These are phyloP conservation scores for Gopherus evgoodei DNA, from an alignment of 2,113 vertebrate genomes.

Conservation along the genomic window DNA sequence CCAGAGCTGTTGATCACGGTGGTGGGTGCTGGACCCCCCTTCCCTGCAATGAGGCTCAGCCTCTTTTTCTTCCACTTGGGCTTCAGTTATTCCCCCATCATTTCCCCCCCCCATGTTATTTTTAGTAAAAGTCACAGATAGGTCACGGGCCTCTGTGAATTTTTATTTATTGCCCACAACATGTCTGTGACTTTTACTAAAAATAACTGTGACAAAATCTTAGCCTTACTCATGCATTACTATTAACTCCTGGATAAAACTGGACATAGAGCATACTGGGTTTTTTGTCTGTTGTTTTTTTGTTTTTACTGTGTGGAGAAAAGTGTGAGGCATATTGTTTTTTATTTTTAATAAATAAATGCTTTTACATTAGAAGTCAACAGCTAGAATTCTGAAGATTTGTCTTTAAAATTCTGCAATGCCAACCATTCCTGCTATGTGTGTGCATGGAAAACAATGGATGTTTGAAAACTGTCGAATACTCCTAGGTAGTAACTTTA, in stretches of 20 bases:
- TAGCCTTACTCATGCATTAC: conserved; percentile 4
- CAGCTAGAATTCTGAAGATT: neutral
- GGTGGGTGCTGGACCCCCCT: too few relatives aligned
- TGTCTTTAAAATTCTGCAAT: neutral
- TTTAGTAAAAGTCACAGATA: too few relatives aligned
- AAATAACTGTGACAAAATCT: too few relatives aligned
- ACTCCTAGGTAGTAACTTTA: neutral
- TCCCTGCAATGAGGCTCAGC: too few relatives aligned
- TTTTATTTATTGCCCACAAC: too few relatives aligned
- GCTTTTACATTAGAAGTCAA: neutral
- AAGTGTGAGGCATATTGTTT: neutral
- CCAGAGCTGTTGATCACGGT: too few relatives aligned
- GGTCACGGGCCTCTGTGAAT: too few relatives aligned
- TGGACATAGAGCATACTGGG: neutral
- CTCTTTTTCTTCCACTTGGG: too few relatives aligned
- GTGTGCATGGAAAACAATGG: neutral
- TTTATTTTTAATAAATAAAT: neutral
- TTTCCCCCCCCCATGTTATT: fast-evolving
- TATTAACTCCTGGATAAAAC: conserved; percentile 35
- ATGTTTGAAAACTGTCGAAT: neutral
- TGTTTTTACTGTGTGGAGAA: neutral
- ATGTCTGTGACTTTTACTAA: neutral
- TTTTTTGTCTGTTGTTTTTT: neutral
- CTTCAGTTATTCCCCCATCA: too few relatives aligned
- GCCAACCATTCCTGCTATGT: neutral